Conservation (phyloP, 2,113 vertebrate genomes). For the Alethe diademata region DNA sequence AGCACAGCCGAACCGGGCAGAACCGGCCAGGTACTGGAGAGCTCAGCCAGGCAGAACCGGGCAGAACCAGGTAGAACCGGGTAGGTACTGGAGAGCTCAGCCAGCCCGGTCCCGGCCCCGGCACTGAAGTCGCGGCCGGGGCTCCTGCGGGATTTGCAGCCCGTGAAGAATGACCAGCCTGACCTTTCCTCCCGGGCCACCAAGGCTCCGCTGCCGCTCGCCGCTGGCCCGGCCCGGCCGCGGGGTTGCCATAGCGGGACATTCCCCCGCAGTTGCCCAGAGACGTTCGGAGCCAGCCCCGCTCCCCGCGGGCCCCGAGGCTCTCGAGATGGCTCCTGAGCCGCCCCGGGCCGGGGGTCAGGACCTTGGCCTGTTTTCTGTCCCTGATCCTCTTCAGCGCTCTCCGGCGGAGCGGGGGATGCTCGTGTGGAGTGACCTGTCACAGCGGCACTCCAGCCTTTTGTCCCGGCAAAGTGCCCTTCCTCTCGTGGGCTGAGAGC, state of each 20-base stretch:
- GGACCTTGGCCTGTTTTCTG: constrained; percentile 35
- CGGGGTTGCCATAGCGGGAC: neutral
- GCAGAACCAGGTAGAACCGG: too few species aligned
- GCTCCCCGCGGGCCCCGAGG: too few species aligned
- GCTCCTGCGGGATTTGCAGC: neutral
- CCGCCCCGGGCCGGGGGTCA: neutral
- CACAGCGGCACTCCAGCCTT: constrained; percentile 67
- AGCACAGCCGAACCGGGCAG: too few species aligned
- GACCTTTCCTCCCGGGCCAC: neutral
- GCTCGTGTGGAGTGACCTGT: constrained; percentile 65
- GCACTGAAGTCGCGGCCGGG: neutral
- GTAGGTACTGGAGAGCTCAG: too few species aligned
- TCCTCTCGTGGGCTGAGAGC: constrained; percentile 50
- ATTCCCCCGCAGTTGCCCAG: neutral
- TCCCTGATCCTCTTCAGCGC: constrained; percentile 27
- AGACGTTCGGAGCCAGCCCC: too few species aligned
- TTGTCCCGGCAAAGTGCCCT: constrained; percentile 65
- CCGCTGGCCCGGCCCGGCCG: neutral
- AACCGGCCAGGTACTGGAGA: too few species aligned
- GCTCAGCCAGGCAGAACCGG: too few species aligned
- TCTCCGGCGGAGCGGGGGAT: neutral
- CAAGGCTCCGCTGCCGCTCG: neutral
- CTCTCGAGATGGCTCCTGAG: constrained; percentile 2
- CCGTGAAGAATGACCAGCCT: neutral
- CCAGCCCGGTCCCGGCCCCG: too few species aligned